Base-by-base conservation (phyloP, 1,140 invertebrate species). In the Drosophila littoralis region DNA sequence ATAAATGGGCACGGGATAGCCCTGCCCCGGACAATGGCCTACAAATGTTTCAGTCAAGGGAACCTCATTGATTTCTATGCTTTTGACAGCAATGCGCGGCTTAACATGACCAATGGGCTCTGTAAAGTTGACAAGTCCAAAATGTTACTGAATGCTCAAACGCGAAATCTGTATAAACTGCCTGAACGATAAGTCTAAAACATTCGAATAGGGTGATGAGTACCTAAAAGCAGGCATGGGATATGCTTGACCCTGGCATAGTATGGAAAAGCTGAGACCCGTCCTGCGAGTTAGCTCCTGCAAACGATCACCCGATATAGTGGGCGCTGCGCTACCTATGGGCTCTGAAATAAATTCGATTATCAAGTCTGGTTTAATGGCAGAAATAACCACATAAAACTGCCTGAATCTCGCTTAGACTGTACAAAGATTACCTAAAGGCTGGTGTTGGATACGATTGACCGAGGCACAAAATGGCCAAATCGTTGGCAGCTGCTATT, bases 1-100 rank as follows among this genome's bases (percentile, higher is more conserved):
- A 94, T 95, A 95, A 77, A 94, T 85, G 65, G 96, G 95, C 64
- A 95, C 93, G 67, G 95, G 95, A 92, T 93, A 95, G 7, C 94
- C 95, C 92, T 96, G 95, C 38, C 95, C 95, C 22, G 94, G 95
- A 91, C 95, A 96, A 66, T 95, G 92, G 6, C 81, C 81, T 8
- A 91, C 79, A 75, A 91, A 91, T 7, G 74, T 79, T 12, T 54
- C 73, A 32, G 32, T 17, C 43, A 75, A 13, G 15, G 73, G 63
- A 7, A 91, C 57, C 13, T 90, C 83, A 63, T 71, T 89, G 13
- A 90, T 76, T 32, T 91, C 90, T 60, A 91, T 91, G 54, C 81
- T 90, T 55, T 91, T 91, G n/a, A 61, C 43, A 1, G 90, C 68
- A 68, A 91, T 79, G 9, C 80, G 77, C 7, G 90, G 85, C 63